These are phyloP conservation scores for Thunnus maccoyii DNA, from an alignment of 2,113 vertebrate genomes.

Conservation along the genomic window DNA sequence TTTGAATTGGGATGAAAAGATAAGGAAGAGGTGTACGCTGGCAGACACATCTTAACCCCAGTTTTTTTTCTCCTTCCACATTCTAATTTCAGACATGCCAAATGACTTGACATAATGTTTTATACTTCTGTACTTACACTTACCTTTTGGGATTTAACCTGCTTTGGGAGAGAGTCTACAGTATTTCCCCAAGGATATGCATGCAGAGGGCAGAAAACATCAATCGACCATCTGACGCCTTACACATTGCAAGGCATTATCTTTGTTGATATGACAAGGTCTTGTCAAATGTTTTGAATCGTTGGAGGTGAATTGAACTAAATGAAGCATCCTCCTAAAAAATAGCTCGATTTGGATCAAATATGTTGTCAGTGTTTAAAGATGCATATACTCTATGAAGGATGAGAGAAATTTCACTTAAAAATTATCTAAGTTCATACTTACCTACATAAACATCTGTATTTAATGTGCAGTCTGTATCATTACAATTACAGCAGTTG, in stretches of 20 bases:
- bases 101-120: slow-evolving; percentile 76
- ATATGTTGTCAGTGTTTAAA: slow-evolving; percentile 8
- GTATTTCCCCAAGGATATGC: slow-evolving; percentile 79
- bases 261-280: slow-evolving; percentile 72
- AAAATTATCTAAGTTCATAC: neutral
- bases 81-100: slow-evolving; percentile 76
- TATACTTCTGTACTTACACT: slow-evolving; percentile 56
- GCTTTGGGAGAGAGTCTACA: slow-evolving; percentile 60
- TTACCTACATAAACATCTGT: neutral
- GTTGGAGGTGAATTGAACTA: slow-evolving; percentile 17
- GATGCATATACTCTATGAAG: neutral
- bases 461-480: neutral
- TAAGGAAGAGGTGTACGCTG: slow-evolving; percentile 64
- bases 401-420: no score
- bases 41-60: slow-evolving; percentile 72
- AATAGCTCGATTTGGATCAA: slow-evolving; percentile 11
- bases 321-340: slow-evolving; percentile 19
- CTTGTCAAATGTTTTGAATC: slow-evolving; percentile 68
- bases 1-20: slow-evolving; percentile 86
- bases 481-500: neutral
- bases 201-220: slow-evolving; percentile 80
- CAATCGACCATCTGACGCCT: slow-evolving; percentile 74
- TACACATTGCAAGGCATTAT: slow-evolving; percentile 46
- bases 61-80: slow-evolving; percentile 53
- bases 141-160: slow-evolving; percentile 79